Conservation (phyloP, 2,888 invertebrate genomes). For the Xestia sexstrigata region DNA sequence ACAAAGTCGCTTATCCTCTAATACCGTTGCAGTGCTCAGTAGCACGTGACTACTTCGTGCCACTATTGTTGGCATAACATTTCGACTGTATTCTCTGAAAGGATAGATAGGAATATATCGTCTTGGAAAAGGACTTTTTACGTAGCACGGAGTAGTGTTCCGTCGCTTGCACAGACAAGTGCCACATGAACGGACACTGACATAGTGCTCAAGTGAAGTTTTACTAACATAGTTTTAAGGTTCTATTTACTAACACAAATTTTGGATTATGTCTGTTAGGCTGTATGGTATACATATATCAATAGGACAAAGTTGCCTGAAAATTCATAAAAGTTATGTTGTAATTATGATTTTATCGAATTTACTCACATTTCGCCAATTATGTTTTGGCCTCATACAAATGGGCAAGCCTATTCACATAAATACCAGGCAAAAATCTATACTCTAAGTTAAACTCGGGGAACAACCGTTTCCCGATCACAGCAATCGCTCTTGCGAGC, state of each 20-base stretch:
- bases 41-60: neutral
- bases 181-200: neutral
- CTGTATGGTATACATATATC: neutral
- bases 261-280: neutral
- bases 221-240: neutral
- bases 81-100: neutral
- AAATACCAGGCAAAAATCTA: neutral
- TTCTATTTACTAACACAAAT: neutral
- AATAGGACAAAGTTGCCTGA: neutral
- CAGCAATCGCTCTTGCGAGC: too few relatives aligned
- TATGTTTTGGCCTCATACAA: neutral
- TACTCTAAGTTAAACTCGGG: neutral
- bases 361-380: neutral
- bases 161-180: neutral
- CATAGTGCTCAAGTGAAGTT: neutral
- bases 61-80: neutral
- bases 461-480: too few relatives aligned
- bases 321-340: neutral
- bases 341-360: neutral
- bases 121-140: neutral
- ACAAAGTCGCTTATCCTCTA: constrained; percentile 5
- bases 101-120: neutral
- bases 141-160: neutral
- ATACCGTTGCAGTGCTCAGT: neutral
- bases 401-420: too few relatives aligned